These are phyloP conservation scores for Zeugodacus cucurbitae DNA, from an alignment of 1,140 invertebrate species.

Conservation along the genomic window DNA sequence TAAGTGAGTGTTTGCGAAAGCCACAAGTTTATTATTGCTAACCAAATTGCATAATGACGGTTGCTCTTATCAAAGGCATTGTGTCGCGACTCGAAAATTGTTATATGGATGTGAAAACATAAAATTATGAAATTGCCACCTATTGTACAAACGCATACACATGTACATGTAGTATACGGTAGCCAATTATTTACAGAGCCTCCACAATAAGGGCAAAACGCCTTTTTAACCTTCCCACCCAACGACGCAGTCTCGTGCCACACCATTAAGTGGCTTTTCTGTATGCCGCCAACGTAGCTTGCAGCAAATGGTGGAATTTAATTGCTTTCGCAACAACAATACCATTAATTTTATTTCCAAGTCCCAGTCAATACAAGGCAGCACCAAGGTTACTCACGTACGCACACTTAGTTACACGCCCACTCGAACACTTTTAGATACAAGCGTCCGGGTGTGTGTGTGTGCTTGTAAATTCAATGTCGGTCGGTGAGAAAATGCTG, in stretches of 20 bases:
- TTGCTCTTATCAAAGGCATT: neutral
- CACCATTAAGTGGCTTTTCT: neutral
- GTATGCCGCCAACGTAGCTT: slow-evolving; percentile 29
- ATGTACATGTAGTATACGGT: neutral
- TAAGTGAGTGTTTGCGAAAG: neutral
- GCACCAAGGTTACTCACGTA: slow-evolving; percentile 6
- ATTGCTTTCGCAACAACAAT: slow-evolving; percentile 24
- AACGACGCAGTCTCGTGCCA: neutral
- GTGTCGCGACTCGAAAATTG: slow-evolving; percentile 28
- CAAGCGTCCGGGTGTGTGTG: neutral
- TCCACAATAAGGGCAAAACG: neutral
- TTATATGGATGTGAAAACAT: slow-evolving; percentile 15
- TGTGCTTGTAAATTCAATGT: neutral
- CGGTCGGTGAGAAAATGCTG: neutral
- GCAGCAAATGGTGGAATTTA: slow-evolving; percentile 26
- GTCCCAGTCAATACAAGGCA: neutral
- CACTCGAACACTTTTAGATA: neutral
- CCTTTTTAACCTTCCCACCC: neutral
- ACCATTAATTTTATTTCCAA: slow-evolving; percentile 16
- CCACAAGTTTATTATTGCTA: neutral
- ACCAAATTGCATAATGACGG: neutral
- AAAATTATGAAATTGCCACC: neutral
- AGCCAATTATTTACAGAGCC: neutral
- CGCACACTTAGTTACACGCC: neutral
- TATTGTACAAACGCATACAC: neutral